Evolutionary conservation across 2,888 invertebrate genomes (phyloP).

Genomic region (Diarsia brunnea): DNA sequence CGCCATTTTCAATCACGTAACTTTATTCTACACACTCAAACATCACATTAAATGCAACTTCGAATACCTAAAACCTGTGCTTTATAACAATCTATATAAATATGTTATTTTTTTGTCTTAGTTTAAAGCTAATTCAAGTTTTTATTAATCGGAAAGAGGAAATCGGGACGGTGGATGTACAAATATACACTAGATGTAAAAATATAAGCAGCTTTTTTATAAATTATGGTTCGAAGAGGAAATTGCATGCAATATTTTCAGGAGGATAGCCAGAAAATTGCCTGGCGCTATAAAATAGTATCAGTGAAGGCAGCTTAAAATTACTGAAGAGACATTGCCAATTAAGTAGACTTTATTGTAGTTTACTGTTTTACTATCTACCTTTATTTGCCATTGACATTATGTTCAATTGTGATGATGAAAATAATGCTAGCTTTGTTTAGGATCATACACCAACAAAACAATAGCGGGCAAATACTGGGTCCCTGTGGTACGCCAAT

Average conservation of each 20-base stretch:
- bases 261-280: conserved; percentile 54
- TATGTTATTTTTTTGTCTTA: conserved; percentile 84
- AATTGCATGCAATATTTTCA: conserved; percentile 74
- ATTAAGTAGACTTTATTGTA: conserved; percentile 49
- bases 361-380: conserved; percentile 38
- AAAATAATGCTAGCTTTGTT: conserved; percentile 24
- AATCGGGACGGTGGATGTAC: conserved; percentile 90
- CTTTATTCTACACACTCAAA: conserved; percentile 51
- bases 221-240: conserved; percentile 70
- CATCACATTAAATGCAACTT: conserved; percentile 84
- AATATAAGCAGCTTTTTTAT: conserved; percentile 82
- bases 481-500: conserved; percentile 72
- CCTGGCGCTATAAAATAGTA: conserved; percentile 40
- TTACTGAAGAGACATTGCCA: conserved; percentile 62
- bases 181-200: conserved; percentile 83
- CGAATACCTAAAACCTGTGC: conserved; percentile 90
- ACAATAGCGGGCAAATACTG: conserved; percentile 62
- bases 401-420: conserved; percentile 18
- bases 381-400: conserved; percentile 27
- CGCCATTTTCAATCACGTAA: conserved; percentile 37
- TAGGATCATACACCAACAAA: conserved; percentile 32
- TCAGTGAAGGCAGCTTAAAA: conserved; percentile 52
- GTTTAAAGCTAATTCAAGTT: conserved; percentile 88
- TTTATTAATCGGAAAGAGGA: conserved; percentile 86
- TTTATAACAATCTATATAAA: conserved; percentile 90